Base-by-base conservation (phyloP, 1,140 invertebrate species). In the Oscheius sp. region DNA sequence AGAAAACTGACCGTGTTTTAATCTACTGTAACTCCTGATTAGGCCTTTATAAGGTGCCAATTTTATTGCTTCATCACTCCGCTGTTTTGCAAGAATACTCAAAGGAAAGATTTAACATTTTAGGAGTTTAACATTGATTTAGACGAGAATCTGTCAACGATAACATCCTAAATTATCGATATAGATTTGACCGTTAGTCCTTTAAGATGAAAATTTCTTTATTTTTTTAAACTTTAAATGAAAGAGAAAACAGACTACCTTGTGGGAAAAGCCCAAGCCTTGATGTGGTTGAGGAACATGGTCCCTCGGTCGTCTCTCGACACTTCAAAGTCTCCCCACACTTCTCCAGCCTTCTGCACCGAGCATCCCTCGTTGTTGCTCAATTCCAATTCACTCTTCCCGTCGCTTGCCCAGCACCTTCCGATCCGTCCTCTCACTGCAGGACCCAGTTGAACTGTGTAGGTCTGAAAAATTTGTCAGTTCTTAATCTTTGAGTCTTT, bases 201-300 rank as follows among this genome's bases (percentile, higher is more conserved):
- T 45, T 23, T 45, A 45, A 45, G 15, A 45, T 45, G 18, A 15
- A 18, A 15, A 23, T 45, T 23, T 45, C 42, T 45, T 45, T 23
- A 59, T 26, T 15, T 18, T 59, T 18, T 59, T 59, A 18, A n/a
- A 59, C 15, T 18, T 59, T 15, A 15, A 15, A 59, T 26, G 1
- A 18, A 15, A 26, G 18, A 15, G 18, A 15, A 18, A 59, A 18
- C 55, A 20, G 15, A 59, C 15, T 67, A 83, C 80, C 80, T 83
- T 26, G 82, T 84, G 2, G 82, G 82, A 58, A 83, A 83, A 49
- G 82, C 82, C 82, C 82, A 83, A 3, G 82, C 82, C 59, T 83
- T 84, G n/a, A 83, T 83, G 13, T 76, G 49, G 49, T 83, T 83
- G 34, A 79, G 68, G 65, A 83, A 84, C 10, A 82, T 67, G 13